Evolutionary conservation across 2,797 vertebrate species (phyloP).

Genomic region (Pseudocheirus occidentalis): DNA sequence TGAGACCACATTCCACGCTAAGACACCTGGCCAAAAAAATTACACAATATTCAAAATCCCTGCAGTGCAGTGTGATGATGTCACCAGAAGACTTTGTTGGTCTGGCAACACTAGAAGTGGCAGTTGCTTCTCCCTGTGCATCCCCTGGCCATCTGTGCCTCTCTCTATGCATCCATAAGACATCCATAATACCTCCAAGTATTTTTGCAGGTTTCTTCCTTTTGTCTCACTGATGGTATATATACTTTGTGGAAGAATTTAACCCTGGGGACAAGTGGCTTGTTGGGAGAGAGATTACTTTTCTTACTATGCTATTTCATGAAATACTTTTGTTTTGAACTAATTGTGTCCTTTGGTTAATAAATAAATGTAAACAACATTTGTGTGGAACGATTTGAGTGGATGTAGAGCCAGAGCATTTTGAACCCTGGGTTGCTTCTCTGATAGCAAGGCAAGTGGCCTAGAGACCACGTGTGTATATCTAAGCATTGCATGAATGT

Average conservation of each 20-base stretch:
- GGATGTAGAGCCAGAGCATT: not conserved
- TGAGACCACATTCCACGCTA: not conserved
- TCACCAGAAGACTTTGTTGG: not conserved
- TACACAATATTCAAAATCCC: not conserved
- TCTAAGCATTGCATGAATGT: no score
- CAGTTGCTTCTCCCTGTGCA: not conserved
- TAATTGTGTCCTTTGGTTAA: not conserved
- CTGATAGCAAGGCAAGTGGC: not conserved
- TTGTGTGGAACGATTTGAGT: not conserved
- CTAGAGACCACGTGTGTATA: not conserved
- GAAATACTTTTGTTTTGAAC: not conserved
- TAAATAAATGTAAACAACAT: not conserved
- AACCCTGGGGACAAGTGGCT: not conserved
- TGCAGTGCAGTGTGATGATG: not conserved
- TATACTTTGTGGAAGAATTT: not conserved
- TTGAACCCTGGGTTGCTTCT: not conserved
- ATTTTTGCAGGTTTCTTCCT: not conserved
- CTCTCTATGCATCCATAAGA: not conserved
- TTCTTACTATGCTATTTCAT: not conserved
- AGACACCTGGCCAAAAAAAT: not conserved
- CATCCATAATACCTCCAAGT: not conserved
- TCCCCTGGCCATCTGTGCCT: not conserved
- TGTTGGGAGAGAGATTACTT: not conserved
- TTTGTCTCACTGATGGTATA: not conserved
- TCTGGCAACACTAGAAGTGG: not conserved